These are phyloP conservation scores for Diloba caeruleocephala DNA, from an alignment of 2,888 invertebrate genomes.

Conservation along the genomic window DNA sequence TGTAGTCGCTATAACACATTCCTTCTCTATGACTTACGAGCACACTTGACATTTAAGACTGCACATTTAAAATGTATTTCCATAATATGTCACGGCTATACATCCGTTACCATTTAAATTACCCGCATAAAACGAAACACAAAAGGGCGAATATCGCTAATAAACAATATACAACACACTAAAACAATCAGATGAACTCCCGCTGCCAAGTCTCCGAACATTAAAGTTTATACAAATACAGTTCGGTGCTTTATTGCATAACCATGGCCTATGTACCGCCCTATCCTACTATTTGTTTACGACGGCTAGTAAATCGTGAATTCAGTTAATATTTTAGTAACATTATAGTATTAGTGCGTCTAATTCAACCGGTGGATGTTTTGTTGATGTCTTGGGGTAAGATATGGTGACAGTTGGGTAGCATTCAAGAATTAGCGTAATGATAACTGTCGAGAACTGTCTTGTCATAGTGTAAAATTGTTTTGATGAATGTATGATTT, in stretches of 20 bases:
- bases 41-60: slow-evolving; percentile 45
- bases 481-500: slow-evolving; percentile 2
- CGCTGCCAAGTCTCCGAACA: slow-evolving; percentile 67
- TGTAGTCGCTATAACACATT: slow-evolving; percentile 28
- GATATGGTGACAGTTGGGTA: slow-evolving; percentile 25
- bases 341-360: slow-evolving; percentile 10
- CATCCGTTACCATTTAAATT: slow-evolving; percentile 59
- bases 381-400: slow-evolving; percentile 12
- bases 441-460: not conserved
- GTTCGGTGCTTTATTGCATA: slow-evolving; percentile 33
- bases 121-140: slow-evolving; percentile 61
- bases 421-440: slow-evolving; percentile 17
- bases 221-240: slow-evolving; percentile 57
- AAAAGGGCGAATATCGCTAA: slow-evolving; percentile 53
- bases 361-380: slow-evolving; percentile 5
- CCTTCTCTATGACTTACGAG: slow-evolving; percentile 37
- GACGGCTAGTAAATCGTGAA: slow-evolving; percentile 28
- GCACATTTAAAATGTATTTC: slow-evolving; percentile 47
- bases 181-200: slow-evolving; percentile 59
- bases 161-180: slow-evolving; percentile 60
- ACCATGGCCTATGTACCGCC: slow-evolving; percentile 16
- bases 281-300: slow-evolving; percentile 35
- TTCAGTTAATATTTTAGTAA: slow-evolving; percentile 13
- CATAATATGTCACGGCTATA: slow-evolving; percentile 60
- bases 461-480: slow-evolving; percentile 12